These are phyloP conservation scores for Aphodius granarius DNA, from an alignment of 2,888 invertebrate genomes.

Conservation along the genomic window DNA sequence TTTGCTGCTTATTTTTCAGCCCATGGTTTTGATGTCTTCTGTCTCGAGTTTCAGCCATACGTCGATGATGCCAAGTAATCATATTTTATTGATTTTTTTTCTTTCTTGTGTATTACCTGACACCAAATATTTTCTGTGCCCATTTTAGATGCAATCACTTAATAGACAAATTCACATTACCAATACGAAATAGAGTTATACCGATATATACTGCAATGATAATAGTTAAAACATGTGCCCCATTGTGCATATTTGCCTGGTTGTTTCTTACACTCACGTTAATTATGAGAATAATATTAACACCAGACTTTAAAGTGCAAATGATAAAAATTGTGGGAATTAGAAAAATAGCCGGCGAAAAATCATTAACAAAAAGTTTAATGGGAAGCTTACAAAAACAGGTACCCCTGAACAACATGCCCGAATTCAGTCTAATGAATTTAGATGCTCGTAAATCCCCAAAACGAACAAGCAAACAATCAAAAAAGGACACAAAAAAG, in stretches of 20 bases:
- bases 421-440: neutral
- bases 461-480: neutral
- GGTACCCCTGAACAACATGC: neutral
- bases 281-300: conserved; percentile 34
- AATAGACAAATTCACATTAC: conserved; percentile 40
- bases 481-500: neutral
- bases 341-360: neutral
- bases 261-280: conserved; percentile 34
- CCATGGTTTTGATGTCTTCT: conserved; percentile 39
- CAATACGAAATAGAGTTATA: conserved; percentile 32
- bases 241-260: conserved; percentile 37
- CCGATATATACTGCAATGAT: conserved; percentile 26
- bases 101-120: too few species aligned
- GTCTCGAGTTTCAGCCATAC: conserved; percentile 37
- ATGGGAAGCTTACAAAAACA: neutral
- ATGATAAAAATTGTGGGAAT: conserved; percentile 8
- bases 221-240: conserved; percentile 16
- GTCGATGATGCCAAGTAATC: conserved; percentile 37
- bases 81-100: neutral
- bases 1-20: neutral
- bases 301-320: conserved; percentile 30
- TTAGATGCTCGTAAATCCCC: neutral
- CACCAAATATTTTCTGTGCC: conserved; percentile 4
- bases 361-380: neutral
- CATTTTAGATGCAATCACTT: conserved; percentile 37